These are phyloP conservation scores for Anguilla megastoma DNA, from an alignment of 2,797 vertebrate species.

Conservation along the genomic window DNA sequence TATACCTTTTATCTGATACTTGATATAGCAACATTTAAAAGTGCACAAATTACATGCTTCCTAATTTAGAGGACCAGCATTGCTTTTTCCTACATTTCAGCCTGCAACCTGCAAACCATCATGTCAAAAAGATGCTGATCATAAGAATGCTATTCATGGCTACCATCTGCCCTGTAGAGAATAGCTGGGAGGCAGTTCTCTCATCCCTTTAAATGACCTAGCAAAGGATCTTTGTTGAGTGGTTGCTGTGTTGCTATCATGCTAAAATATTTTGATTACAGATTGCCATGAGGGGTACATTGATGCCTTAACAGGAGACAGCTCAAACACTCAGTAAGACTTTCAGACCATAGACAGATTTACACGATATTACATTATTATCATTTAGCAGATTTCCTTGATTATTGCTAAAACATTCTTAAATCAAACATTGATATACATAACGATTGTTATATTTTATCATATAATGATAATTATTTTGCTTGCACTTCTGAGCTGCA, in stretches of 20 bases:
- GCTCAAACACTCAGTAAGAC: too few relatives aligned
- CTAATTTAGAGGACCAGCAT: not conserved
- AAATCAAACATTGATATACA: too few relatives aligned
- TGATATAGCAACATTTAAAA: constrained; percentile 27
- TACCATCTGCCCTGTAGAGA: constrained; percentile 1
- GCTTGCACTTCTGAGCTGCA: too few relatives aligned
- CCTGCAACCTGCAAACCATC: not conserved
- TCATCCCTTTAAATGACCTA: constrained; percentile 38
- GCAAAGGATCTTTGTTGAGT: constrained; percentile 17
- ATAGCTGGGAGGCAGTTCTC: not conserved
- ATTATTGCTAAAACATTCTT: too few relatives aligned
- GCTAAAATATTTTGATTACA: constrained; percentile 28
- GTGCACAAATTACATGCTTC: constrained; percentile 26
- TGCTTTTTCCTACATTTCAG: not conserved
- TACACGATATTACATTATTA: too few relatives aligned
- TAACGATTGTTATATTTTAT: too few relatives aligned
- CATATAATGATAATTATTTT: too few relatives aligned
- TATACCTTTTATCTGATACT: constrained; percentile 9
- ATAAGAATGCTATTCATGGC: not conserved
- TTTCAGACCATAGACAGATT: too few relatives aligned
- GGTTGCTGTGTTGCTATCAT: constrained; percentile 39
- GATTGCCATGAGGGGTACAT: constrained; percentile 29
- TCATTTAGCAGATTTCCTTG: too few relatives aligned
- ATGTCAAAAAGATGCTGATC: constrained; percentile 4
- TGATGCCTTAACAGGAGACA: too few relatives aligned